Conservation (phyloP, 2,888 invertebrate species). For the Anticlea derivata region DNA sequence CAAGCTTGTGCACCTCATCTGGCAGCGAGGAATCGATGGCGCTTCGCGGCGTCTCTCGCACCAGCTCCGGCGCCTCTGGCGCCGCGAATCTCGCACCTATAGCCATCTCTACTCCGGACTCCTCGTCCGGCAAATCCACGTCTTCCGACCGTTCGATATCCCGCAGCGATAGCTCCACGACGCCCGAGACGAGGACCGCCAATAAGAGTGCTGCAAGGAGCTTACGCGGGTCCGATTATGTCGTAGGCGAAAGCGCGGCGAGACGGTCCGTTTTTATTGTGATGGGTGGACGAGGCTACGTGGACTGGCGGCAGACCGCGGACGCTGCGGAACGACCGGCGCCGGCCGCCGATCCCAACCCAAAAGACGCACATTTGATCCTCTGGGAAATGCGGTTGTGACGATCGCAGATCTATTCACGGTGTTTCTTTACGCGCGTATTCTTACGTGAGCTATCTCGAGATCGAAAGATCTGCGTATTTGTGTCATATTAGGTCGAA, state of each 20-base stretch:
- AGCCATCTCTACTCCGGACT: conserved; percentile 75
- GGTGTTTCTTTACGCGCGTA: conserved; percentile 31
- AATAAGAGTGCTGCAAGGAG: conserved; percentile 66
- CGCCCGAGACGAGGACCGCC: conserved; percentile 45
- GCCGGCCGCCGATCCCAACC: conserved; percentile 87
- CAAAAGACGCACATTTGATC: conserved; percentile 94
- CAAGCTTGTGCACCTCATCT: conserved; percentile 91
- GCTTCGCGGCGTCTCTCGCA: conserved; percentile 88
- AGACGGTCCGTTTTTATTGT: conserved; percentile 92
- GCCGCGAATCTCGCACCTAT: conserved; percentile 81
- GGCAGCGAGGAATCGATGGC: conserved; percentile 94
- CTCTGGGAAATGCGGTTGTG: conserved; percentile 90
- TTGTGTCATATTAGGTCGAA: conserved; percentile 63
- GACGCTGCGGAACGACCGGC: conserved; percentile 83
- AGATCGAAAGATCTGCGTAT: conserved; percentile 39
- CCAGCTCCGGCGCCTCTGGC: conserved; percentile 90
- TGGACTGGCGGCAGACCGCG: conserved; percentile 92
- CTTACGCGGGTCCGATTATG: conserved; percentile 71
- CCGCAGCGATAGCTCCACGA: conserved; percentile 59
- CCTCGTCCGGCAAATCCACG: conserved; percentile 68
- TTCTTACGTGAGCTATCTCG: conserved; percentile 34
- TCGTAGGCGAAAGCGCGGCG: conserved; percentile 74
- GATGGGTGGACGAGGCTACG: conserved; percentile 95
- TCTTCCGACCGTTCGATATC: conserved; percentile 69
- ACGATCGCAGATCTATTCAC: conserved; percentile 46